Base-by-base conservation (phyloP, 2,113 vertebrate genomes). In the Hiodon tergisus region DNA sequence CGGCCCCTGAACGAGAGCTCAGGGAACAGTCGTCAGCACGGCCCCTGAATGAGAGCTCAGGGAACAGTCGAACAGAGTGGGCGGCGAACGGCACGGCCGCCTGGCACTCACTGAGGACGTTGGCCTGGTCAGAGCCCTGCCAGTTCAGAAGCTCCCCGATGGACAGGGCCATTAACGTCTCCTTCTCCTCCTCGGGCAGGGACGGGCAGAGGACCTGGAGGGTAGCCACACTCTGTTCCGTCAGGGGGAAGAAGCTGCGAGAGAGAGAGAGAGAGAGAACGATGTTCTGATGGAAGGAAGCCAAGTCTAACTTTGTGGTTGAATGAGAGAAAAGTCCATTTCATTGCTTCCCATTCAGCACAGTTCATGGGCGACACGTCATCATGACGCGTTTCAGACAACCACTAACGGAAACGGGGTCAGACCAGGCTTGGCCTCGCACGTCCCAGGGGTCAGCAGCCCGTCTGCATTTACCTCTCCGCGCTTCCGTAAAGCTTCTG, bases 61-160 rank as follows among this genome's bases (percentile, higher is more conserved):
- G 31, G 31, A 31, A 31, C 1, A 31, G 31, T 31, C 31, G 2
- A n/a, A 5, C 13, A n/a, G 61, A 66, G 11, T 6, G n/a, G 11
- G 6, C 76, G n/a, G 9, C 65, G 54, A 62, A 54, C 47, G 50
- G 10, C 2, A 16, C 53, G 53, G 48, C 7, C 50, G 1, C 52
- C 48, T 65, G 68, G 65, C 72, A 90, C 88, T 88, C 77, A 94
- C 93, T 88, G 2, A 89, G 81, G 62, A 81, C 87, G 77, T 75
- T 77, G 76, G 85, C 90, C 85, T 90, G 90, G 78, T 84, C 79
- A 78, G 81, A 76, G 58, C 91, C 87, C 61, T 91, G 82, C 90
- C 95, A 96, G 71, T 91, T 91, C 85, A 94, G 86, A 67, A 99
- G 90, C 76, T 91, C 92, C 77, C 94, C 92, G 70, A 94, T 90